Conservation (phyloP, 2,113 vertebrate species). For the Oxyura jamaicensis region DNA sequence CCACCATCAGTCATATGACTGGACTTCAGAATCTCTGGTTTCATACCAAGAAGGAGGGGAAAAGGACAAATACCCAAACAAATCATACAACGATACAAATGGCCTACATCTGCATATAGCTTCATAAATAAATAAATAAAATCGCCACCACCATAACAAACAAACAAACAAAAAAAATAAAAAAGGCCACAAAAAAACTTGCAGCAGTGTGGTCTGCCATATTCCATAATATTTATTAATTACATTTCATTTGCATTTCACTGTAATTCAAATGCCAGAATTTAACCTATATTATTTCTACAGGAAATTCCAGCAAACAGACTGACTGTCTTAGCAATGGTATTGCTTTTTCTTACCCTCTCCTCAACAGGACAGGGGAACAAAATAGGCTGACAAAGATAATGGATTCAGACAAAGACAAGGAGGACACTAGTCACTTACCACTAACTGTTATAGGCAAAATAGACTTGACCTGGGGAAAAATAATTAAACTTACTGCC, state of each 20-base stretch:
- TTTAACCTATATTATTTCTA: not conserved
- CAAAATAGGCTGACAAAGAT: not conserved
- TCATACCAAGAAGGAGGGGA: not conserved
- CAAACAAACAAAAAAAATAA: not conserved
- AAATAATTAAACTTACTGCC: not conserved
- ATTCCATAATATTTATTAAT: not conserved
- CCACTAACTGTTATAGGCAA: not conserved
- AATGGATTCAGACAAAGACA: not conserved
- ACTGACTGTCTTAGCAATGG: not conserved
- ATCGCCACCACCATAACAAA: not conserved
- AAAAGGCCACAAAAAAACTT: not conserved
- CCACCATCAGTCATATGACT: not conserved
- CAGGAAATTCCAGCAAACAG: not conserved
- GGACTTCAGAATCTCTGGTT: not conserved
- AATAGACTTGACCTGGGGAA: not conserved
- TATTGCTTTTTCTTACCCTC: fast-evolving
- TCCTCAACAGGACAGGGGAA: not conserved
- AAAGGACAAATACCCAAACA: not conserved
- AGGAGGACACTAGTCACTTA: not conserved
- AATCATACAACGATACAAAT: not conserved
- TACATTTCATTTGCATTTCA: not conserved
- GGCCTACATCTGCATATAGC: not conserved
- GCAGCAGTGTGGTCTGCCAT: fast-evolving
- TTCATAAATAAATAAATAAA: not conserved
- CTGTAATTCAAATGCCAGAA: not conserved